Conservation (phyloP, 2,797 vertebrate genomes). For the Myoxocephalus aenaeus region DNA sequence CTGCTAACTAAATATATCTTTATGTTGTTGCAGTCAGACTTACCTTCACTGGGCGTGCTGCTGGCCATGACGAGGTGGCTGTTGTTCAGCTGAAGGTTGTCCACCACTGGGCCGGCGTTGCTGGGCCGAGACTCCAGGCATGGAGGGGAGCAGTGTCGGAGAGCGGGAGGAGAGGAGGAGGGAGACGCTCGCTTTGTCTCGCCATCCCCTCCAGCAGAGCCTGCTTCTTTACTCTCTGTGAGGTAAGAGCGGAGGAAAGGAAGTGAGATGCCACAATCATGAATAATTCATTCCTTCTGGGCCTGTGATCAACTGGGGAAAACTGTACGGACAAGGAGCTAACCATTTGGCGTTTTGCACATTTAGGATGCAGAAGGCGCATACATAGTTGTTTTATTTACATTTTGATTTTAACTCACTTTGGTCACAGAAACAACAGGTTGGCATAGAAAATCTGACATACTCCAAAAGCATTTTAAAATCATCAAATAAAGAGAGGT, state of each 20-base stretch:
- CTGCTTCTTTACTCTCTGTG: slow-evolving; percentile 75
- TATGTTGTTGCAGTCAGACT: no score
- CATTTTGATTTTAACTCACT: neutral
- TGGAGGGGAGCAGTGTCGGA: slow-evolving; percentile 64
- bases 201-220: slow-evolving; percentile 60
- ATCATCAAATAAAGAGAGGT: neutral
- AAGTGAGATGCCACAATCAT: neutral
- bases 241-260: neutral
- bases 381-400: neutral
- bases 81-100: slow-evolving; percentile 64
- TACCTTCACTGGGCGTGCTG: slow-evolving; percentile 80
- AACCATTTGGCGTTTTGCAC: neutral
- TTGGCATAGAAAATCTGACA: neutral
- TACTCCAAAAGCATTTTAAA: neutral
- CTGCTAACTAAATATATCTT: neutral
- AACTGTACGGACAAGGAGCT: neutral
- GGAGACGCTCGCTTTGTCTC: slow-evolving; percentile 75
- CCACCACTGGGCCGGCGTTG: slow-evolving; percentile 47
- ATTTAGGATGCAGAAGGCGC: neutral
- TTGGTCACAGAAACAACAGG: neutral
- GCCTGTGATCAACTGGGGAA: neutral
- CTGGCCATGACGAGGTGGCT: slow-evolving; percentile 73
- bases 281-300: neutral
- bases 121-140: slow-evolving; percentile 73
- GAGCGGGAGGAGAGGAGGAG: slow-evolving; percentile 68